Conservation (phyloP, 2,888 invertebrate genomes). For the Protodeltote pygarga region DNA sequence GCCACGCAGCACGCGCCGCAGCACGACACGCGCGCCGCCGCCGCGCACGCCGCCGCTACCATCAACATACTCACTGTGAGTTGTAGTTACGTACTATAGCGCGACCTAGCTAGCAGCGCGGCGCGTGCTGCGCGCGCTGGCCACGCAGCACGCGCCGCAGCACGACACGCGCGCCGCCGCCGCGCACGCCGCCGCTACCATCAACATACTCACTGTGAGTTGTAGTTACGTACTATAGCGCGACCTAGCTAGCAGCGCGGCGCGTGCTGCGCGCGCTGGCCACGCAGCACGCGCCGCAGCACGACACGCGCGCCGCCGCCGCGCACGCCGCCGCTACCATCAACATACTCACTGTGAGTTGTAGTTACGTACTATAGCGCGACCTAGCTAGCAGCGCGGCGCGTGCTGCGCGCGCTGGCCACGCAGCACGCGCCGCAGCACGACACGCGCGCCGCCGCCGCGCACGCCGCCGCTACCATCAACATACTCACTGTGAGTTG, state of each 20-base stretch:
- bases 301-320: too few relatives aligned
- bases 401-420: neutral
- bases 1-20: neutral
- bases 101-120: too few relatives aligned
- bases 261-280: conserved; percentile 18
- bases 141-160: conserved; percentile 44
- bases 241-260: too few relatives aligned
- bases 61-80: too few relatives aligned
- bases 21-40: conserved; percentile 1
- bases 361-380: too few relatives aligned
- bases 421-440: neutral
- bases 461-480: neutral
- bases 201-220: too few relatives aligned
- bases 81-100: too few relatives aligned
- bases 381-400: too few relatives aligned
- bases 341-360: neutral
- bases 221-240: too few relatives aligned
- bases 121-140: too few relatives aligned
- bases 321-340: conserved; percentile 23
- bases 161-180: conserved; percentile 46
- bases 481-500: too few relatives aligned
- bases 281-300: conserved; percentile 17
- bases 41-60: conserved; percentile 30
- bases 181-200: conserved; percentile 23
- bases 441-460: conserved; percentile 12